These are phyloP conservation scores for Lateolabrax maculatus DNA, from an alignment of 2,797 vertebrate species.

Conservation along the genomic window DNA sequence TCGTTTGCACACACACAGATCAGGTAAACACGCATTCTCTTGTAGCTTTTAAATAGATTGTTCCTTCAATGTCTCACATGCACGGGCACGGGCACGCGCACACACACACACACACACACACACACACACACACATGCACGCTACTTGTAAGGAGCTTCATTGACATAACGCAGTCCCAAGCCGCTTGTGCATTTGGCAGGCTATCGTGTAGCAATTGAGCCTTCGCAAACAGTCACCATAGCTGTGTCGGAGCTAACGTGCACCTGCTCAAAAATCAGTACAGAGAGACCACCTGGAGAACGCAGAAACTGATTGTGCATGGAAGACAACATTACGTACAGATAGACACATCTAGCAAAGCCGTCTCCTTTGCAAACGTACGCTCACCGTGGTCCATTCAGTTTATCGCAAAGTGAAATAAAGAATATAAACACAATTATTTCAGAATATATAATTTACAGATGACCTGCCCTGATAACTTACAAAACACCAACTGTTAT, in stretches of 20 bases:
- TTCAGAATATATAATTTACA: not conserved
- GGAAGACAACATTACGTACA: too few species aligned
- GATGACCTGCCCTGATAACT: too few species aligned
- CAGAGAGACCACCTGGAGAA: too few species aligned
- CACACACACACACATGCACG: not conserved
- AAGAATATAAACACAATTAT: not conserved
- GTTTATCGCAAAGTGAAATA: not conserved
- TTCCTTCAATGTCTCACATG: conserved; percentile 2
- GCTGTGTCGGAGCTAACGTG: not conserved
- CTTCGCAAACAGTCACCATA: not conserved
- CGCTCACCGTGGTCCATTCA: not conserved
- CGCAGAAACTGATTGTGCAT: too few species aligned
- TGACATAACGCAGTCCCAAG: not conserved
- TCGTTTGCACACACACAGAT: not conserved
- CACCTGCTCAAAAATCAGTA: too few species aligned
- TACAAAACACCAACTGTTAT: too few species aligned
- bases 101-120: not conserved
- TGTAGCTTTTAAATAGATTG: conserved; percentile 6
- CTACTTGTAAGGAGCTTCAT: not conserved
- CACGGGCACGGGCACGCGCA: too few species aligned
- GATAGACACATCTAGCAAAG: too few species aligned
- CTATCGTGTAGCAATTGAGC: not conserved
- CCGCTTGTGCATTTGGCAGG: too few species aligned
- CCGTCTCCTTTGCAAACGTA: not conserved
- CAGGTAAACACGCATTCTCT: not conserved